These are phyloP conservation scores for Apogon hyalosoma DNA, from an alignment of 2,797 vertebrate genomes.

Conservation along the genomic window DNA sequence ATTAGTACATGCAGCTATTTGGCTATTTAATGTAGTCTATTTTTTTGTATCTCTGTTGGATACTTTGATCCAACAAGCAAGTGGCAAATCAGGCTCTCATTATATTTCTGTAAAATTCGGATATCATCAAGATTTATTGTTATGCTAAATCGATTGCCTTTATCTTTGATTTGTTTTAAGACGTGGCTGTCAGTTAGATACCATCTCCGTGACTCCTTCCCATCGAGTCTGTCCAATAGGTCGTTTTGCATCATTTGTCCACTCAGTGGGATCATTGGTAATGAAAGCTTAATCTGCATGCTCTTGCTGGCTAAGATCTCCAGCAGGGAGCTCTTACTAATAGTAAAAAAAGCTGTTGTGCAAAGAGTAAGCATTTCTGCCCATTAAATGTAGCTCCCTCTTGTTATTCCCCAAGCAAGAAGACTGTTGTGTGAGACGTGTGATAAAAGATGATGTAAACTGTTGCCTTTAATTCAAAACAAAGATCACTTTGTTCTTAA, in stretches of 20 bases:
- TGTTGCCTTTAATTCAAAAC: conserved; percentile 17
- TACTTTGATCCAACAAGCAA: conserved; percentile 36
- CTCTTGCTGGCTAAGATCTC: conserved; percentile 7
- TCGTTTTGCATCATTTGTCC: conserved; percentile 42
- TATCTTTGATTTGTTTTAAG: conserved; percentile 12
- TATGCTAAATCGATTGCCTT: conserved; percentile 11
- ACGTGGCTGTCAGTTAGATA: conserved; percentile 17
- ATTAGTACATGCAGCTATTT: conserved; percentile 22
- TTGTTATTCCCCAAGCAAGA: conserved; percentile 2
- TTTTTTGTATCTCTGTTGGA: conserved; percentile 13
- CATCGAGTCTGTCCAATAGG: conserved; percentile 34
- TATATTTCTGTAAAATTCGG: conserved; percentile 44
- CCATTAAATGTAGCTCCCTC: conserved; percentile 20
- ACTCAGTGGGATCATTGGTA: conserved; percentile 50
- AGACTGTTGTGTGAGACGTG: conserved; percentile 13
- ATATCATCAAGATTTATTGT: conserved; percentile 20
- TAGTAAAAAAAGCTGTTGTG: conserved; percentile 10
- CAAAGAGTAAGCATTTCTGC: conserved; percentile 1
- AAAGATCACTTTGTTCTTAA: conserved; percentile 51
- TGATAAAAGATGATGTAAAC: conserved; percentile 65
- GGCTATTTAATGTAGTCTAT: conserved; percentile 30
- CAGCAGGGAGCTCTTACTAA: conserved; percentile 17
- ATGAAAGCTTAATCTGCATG: conserved; percentile 60
- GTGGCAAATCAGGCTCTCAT: conserved; percentile 42
- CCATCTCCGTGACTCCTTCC: conserved; percentile 17